Evolutionary conservation across 1,140 invertebrate species (phyloP).

Genomic region (Achatina immaculata): DNA sequence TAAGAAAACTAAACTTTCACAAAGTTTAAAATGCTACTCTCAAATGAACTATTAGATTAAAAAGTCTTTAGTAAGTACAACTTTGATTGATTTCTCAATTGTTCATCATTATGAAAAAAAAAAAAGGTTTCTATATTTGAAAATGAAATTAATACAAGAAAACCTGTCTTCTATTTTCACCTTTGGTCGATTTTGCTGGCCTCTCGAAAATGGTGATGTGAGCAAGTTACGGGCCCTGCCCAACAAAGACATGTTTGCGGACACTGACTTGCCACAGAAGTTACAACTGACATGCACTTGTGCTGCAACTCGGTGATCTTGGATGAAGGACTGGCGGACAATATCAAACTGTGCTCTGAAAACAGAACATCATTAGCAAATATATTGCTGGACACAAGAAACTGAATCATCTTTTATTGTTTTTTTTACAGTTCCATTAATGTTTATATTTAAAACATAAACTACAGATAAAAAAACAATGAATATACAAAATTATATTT

Average conservation of each 20-base stretch:
- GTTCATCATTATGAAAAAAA: no score
- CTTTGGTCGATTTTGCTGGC: conserved; percentile 52
- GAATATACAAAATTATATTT: conserved; percentile 42
- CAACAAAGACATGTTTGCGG: conserved; percentile 68
- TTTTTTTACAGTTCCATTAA: not conserved
- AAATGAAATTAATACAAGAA: no score
- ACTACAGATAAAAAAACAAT: not conserved
- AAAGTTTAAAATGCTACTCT: no score
- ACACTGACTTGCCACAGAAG: conserved; percentile 94
- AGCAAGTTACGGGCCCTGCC: conserved; percentile 31
- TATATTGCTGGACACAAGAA: no score
- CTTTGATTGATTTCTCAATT: no score
- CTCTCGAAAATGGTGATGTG: conserved; percentile 35
- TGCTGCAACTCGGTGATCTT: conserved; percentile 76
- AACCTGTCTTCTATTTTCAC: conserved; percentile 22
- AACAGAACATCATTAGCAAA: conserved; percentile 39
- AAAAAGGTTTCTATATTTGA: no score
- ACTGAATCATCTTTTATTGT: not conserved
- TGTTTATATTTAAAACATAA: not conserved
- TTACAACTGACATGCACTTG: conserved; percentile 92
- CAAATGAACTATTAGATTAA: no score
- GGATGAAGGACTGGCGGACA: conserved; percentile 76
- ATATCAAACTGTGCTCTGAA: conserved; percentile 83
- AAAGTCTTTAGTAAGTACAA: no score
- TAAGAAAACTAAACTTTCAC: no score